Evolutionary conservation across 2,797 vertebrate genomes (phyloP), one percentile per base, ranked within the genome.

Genomic region (Melanotaenia boesemani): DNA sequence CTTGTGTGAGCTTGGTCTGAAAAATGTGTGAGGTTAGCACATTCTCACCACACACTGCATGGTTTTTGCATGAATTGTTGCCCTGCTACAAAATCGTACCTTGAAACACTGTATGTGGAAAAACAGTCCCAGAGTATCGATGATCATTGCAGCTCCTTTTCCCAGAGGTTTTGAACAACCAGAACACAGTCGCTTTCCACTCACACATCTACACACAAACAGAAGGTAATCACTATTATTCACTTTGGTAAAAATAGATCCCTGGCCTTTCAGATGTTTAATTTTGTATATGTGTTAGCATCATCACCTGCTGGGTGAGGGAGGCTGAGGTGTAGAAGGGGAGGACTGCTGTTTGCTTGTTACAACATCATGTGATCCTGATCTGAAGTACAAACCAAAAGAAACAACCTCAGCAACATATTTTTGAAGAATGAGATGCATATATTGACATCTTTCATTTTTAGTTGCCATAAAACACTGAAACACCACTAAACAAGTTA

Each of bases 81-180:
- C 12, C 26, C 30, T 34, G 50, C 30, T 60, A 64, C 39, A 63
- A 50, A 13, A 54, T 12, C 16, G 0, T 91, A 98, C 97, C 96
- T 96, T 96, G 83, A 99, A 99, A 94, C 98, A 99, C 88, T 97
- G 96, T 79, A 99, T 95, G 89, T 99, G 98, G 90, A 98, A 99
- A 87, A 96, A 98, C 70, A 99, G 96, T 56, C 95, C 94, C 0
- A 99, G 95, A 0, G 96, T 97, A 85, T 99, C 97, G 6, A 99
- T 99, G 82, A 98, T 99, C 98, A 99, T 99, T 15, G 98, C 98
- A 2, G 98, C 97, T 80, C 98, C 98, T 95, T 97, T 99, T 30
- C 96, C 98, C 82, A 99, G 87, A 7, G 96, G 96, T 18, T 96
- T 93, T 44, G 96, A 95, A 79, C 98, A 99, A 61, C 96, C 96